phyloP scores from a whole-genome alignment of 2,888 invertebrate species.

The Mesochorus sp. region DNA sequence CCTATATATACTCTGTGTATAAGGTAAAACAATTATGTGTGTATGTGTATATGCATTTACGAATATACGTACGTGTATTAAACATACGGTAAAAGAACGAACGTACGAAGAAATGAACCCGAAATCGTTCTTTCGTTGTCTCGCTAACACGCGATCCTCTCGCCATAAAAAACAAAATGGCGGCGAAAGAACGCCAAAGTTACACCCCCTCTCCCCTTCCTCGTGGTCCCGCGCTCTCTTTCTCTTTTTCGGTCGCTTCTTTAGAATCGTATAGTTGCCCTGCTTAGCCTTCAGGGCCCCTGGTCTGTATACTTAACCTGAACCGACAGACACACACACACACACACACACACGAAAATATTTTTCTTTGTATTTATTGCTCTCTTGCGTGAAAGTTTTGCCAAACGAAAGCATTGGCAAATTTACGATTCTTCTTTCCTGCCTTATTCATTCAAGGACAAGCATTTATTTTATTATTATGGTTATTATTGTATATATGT shows the following conservation, averaged over 20 bases:
- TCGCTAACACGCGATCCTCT: conserved; percentile 61
- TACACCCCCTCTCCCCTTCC: not conserved
- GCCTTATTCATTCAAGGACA: conserved; percentile 56
- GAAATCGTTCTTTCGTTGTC: conserved; percentile 55
- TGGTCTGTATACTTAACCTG: not conserved
- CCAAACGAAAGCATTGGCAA: conserved; percentile 47
- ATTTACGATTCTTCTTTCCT: conserved; percentile 56
- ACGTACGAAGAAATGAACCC: conserved; percentile 40
- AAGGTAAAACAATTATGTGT: not conserved
- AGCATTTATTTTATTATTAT: conserved; percentile 29
- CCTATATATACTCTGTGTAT: not conserved
- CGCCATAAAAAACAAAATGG: conserved; percentile 39
- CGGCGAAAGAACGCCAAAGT: conserved; percentile 26
- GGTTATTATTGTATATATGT: too few relatives aligned
- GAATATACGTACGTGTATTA: not conserved
- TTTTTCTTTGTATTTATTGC: conserved; percentile 13
- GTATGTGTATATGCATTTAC: too few relatives aligned
- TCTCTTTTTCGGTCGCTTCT: conserved; percentile 19
- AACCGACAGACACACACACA: not conserved
- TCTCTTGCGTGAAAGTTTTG: not conserved
- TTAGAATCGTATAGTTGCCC: conserved; percentile 31
- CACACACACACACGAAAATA: conserved; percentile 37
- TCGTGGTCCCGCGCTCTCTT: not conserved
- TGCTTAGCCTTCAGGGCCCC: conserved; percentile 34
- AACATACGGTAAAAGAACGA: not conserved